A percentile compares a stretch with the other conserved stretches of the same genome.
phyloP scores from a whole-genome alignment of 2,888 invertebrate species.

The Argynnis bischoffii region DNA sequence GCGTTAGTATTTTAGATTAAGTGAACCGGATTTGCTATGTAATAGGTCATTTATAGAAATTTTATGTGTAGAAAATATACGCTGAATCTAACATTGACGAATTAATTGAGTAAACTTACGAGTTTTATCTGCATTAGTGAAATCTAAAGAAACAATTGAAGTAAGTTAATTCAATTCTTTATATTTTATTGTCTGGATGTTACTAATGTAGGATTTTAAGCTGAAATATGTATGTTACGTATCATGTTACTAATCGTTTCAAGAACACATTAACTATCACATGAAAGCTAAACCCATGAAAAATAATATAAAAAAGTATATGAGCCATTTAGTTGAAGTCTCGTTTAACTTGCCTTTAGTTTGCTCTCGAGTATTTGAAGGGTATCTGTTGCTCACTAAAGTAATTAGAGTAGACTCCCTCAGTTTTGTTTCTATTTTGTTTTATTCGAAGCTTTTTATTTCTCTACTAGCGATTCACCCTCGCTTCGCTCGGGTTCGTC shows the following conservation, averaged over 20 bases:
- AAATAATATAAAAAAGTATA: background rate
- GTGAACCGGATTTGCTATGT: background rate
- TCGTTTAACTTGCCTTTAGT: constrained; percentile 15
- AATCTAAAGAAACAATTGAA: no score
- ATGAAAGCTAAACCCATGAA: background rate
- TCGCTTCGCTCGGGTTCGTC: no score
- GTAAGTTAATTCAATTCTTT: no score
- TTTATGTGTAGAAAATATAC: background rate
- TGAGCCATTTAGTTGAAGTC: constrained; percentile 5
- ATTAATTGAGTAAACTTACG: no score
- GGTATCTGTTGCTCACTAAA: constrained; percentile 16
- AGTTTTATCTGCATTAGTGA: no score
- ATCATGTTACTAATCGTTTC: no score
- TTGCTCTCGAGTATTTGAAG: constrained; percentile 18
- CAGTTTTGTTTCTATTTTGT: constrained; percentile 11
- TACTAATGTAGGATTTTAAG: no score
- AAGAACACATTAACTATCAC: background rate
- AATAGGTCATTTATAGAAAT: background rate
- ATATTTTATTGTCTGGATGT: no score
- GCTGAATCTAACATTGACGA: no score
- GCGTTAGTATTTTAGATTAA: background rate
- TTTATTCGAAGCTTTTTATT: background rate
- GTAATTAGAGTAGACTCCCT: constrained; percentile 12
- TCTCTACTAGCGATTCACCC: no score
- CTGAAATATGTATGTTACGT: no score